Conservation (phyloP, 2,797 vertebrate genomes). For the Acrossocheilus wenchowensis region DNA sequence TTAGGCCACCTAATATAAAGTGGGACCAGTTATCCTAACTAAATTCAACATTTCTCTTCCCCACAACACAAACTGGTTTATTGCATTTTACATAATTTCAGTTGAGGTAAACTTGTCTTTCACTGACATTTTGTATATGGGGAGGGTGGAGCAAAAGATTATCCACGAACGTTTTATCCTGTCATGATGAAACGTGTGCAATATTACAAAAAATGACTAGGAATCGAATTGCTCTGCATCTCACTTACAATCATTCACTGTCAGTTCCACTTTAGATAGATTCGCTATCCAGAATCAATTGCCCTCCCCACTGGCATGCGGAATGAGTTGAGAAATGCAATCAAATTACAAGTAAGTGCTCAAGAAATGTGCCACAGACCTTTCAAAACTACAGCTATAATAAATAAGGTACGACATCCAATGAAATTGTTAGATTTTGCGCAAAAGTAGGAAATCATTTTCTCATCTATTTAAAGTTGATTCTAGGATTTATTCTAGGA, state of each 20-base stretch:
- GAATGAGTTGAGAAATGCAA: slow-evolving; percentile 43
- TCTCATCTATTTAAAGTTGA: not conserved
- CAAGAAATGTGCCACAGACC: slow-evolving; percentile 43
- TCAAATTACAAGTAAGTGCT: slow-evolving; percentile 46
- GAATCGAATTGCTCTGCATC: slow-evolving; percentile 56
- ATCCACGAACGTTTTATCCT: slow-evolving; percentile 26
- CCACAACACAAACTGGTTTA: not conserved
- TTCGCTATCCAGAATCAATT: slow-evolving; percentile 54
- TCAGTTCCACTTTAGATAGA: slow-evolving; percentile 63
- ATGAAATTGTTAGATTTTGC: not conserved
- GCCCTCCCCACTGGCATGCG: slow-evolving; percentile 39
- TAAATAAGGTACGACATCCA: slow-evolving; percentile 13
- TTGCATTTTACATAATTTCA: not conserved
- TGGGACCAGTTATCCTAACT: not conserved
- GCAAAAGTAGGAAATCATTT: not conserved
- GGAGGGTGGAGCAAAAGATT: slow-evolving; percentile 38
- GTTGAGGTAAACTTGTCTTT: not conserved
- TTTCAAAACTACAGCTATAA: slow-evolving; percentile 21
- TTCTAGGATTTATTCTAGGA: not conserved
- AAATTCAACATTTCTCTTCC: not conserved
- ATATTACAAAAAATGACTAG: slow-evolving; percentile 30
- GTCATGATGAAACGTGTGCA: slow-evolving; percentile 41
- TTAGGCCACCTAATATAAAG: no score
- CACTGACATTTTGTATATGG: slow-evolving; percentile 19
- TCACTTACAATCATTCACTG: slow-evolving; percentile 63